Conservation (phyloP, 2,797 vertebrate species). For the Masticophis lateralis region DNA sequence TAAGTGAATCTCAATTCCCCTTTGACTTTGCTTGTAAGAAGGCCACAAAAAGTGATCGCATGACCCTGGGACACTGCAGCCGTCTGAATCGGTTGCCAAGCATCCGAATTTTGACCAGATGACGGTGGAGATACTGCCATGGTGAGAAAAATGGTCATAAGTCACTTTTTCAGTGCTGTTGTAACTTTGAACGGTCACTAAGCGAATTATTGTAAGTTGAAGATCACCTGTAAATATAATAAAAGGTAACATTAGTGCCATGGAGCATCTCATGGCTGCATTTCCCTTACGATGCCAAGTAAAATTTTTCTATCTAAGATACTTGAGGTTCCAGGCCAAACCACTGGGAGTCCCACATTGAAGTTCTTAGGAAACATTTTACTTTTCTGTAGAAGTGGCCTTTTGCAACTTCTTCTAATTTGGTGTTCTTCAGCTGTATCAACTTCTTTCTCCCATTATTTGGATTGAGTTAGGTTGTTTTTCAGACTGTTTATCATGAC, state of each 20-base stretch:
- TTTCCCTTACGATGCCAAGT: background rate
- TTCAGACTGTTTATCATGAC: background rate
- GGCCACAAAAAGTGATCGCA: too few species aligned
- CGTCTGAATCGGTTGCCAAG: too few species aligned
- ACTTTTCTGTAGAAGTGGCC: background rate
- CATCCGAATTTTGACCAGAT: too few species aligned
- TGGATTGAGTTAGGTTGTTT: background rate
- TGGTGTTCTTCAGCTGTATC: background rate
- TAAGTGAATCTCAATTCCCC: too few species aligned
- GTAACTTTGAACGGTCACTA: too few species aligned
- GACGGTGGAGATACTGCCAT: too few species aligned
- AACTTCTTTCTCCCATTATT: background rate
- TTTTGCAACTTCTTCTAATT: background rate
- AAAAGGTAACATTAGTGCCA: background rate
- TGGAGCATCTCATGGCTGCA: background rate
- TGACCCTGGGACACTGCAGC: too few species aligned
- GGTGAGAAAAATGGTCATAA: too few species aligned
- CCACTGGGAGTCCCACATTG: background rate
- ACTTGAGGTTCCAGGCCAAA: background rate
- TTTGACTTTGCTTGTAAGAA: too few species aligned
- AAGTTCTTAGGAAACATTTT: background rate
- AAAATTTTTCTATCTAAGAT: background rate
- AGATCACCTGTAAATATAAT: background rate
- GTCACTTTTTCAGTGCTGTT: too few species aligned
- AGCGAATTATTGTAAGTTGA: too few species aligned